These are phyloP conservation scores for Chromobotia macracanthus DNA, from an alignment of 2,797 vertebrate species.

Conservation along the genomic window DNA sequence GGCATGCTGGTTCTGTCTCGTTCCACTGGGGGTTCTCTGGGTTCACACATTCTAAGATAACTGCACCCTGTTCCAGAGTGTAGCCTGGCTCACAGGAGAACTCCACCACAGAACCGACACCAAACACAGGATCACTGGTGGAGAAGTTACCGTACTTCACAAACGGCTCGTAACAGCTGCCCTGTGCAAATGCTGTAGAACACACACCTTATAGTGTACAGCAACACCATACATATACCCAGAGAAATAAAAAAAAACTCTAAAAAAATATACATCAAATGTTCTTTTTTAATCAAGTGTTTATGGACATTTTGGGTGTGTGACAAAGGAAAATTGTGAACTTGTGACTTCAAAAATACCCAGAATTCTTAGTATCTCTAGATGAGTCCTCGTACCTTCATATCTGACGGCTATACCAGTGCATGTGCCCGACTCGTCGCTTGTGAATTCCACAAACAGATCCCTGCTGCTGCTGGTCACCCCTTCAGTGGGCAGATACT, in stretches of 20 bases:
- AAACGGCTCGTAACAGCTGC: slow-evolving; percentile 94
- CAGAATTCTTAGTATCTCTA: background rate
- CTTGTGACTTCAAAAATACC: no score
- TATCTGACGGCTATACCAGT: slow-evolving; percentile 92
- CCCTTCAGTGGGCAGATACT: slow-evolving; percentile 96
- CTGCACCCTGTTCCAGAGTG: slow-evolving; percentile 93
- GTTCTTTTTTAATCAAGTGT: no score
- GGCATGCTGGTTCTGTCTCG: slow-evolving; percentile 93
- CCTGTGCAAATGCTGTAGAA: slow-evolving; percentile 86
- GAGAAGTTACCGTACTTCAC: slow-evolving; percentile 98
- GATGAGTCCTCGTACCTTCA: slow-evolving; percentile 80
- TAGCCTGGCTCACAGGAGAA: slow-evolving; percentile 94
- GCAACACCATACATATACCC: background rate
- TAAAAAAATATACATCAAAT: no score
- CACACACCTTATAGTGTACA: slow-evolving; percentile 14
- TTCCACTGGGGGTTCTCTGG: slow-evolving; percentile 93
- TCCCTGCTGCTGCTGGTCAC: slow-evolving; percentile 85
- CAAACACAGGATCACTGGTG: slow-evolving; percentile 83
- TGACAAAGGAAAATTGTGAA: no score
- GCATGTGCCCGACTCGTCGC: slow-evolving; percentile 87
- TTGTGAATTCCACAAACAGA: slow-evolving; percentile 93
- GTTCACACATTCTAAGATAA: slow-evolving; percentile 92
- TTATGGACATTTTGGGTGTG: no score
- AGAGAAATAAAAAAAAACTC: background rate
- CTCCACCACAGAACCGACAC: slow-evolving; percentile 88